Percentiles rank a stretch among this genome's conserved stretches.
Evolutionary conservation across 2,888 invertebrate species (phyloP).

Genomic region (Sinodicranocentrus sp.): DNA sequence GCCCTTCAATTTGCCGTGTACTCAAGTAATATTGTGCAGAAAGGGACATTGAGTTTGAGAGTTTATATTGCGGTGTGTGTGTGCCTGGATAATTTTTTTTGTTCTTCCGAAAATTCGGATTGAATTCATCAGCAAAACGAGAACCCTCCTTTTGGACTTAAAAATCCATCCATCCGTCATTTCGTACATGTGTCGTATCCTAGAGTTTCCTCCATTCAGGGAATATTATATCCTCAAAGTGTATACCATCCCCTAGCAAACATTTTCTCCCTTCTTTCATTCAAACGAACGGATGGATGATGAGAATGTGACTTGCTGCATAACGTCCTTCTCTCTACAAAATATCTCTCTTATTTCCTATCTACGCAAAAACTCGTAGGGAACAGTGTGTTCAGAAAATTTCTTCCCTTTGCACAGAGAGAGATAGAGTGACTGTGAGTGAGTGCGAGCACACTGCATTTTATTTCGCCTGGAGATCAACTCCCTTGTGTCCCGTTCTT

Average conservation of each 20-base stretch:
- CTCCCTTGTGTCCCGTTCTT: conserved; percentile 64
- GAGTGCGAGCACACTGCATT: conserved; percentile 28
- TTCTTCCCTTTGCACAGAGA: conserved; percentile 6
- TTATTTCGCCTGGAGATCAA: conserved; percentile 65
- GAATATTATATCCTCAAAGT: too few species aligned
- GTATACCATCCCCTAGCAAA: neutral
- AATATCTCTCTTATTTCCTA: conserved; percentile 43
- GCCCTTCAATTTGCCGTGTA: too few species aligned
- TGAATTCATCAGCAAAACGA: conserved; percentile 19
- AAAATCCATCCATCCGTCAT: conserved; percentile 48
- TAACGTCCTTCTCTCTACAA: conserved; percentile 4
- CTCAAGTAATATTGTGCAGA: too few species aligned
- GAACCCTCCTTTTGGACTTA: conserved; percentile 17
- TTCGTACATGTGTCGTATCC: conserved; percentile 46
- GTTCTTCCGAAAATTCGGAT: conserved; percentile 24
- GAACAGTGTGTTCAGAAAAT: conserved; percentile 7
- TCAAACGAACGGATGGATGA: neutral
- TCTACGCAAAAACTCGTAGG: conserved; percentile 29
- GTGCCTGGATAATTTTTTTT: too few species aligned
- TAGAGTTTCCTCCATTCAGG: conserved; percentile 4
- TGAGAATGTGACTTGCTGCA: conserved; percentile 18
- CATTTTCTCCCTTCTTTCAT: conserved; percentile 23
- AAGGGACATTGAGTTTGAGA: too few species aligned
- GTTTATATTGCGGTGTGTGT: neutral
- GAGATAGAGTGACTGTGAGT: neutral